Evolutionary conservation across 2,113 vertebrate species (phyloP), one percentile per base, ranked within the genome.

Genomic region (Hemicordylus capensis): DNA sequence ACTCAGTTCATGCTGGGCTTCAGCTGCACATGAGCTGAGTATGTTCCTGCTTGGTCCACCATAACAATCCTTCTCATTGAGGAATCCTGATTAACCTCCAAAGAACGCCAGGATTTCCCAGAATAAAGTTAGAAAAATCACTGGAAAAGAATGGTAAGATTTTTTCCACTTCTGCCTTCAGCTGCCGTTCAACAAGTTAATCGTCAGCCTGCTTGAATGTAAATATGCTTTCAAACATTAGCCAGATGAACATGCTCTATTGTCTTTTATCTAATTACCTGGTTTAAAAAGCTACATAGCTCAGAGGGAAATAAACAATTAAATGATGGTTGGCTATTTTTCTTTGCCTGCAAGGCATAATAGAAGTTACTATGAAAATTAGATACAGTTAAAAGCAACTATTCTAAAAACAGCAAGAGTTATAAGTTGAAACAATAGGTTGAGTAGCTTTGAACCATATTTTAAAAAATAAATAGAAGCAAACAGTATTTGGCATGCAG

Each of bases 191-290:
- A 82, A 63, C 76, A 28, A 91, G 61, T 17, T 90, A 79, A 89
- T 89, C 51, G 48, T 34, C 58, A 11, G 4, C 85, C 70, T 67
- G 64, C 48, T 77, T 75, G n/a, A 64, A 28, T 26, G 10, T 73
- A 76, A 31, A 84, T 75, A 86, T 46, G 51, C 87, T 87, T 92
- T 39, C 22, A 88, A 42, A 70, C 76, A 87, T 89, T 56, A 90
- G 58, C 34, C 70, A 85, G 31, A 87, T 85, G 77, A 91, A 75
- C 76, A 92, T 34, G 28, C 48, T 93, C 84, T 85, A 88, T 87
- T 92, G 77, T 89, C 89, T 89, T 82, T 70, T 63, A 77, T 85
- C 77, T 92, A 86, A 89, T 93, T 92, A 90, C 77, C 75, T 90
- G 63, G n/a, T 79, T 75, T 85, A 77, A 89, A 76, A 51, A 83